Base-by-base conservation (phyloP, 2,888 invertebrate species). In the Protula sp. region DNA sequence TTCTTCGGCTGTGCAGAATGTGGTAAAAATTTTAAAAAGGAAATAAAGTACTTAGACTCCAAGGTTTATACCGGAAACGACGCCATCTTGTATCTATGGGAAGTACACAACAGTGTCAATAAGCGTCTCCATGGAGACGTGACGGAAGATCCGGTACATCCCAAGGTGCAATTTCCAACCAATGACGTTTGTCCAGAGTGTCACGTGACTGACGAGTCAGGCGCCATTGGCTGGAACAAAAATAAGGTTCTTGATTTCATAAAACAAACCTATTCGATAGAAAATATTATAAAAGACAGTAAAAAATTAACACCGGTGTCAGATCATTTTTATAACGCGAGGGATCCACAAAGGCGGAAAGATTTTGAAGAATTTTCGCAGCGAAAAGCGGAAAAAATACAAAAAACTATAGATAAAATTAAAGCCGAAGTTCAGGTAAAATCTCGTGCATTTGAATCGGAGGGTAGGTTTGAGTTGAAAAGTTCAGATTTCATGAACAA, bases 1-100 rank as follows among this genome's bases (percentile, higher is more conserved):
- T 99, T 93, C 84, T 95, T 99, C 81, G 92, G 94, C 2, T 99
- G 99, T 77, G 85, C 87, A 2, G 91, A 92, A 62, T 99, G 98
- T 78, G 86, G 91, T 1, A 81, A 88, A 72, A 94, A 99, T 83
- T 99, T 99, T 78, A 85, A 89, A 77, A 85, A 86, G 62, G 94
- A 94, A 92, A 89, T 94, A 9, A 5, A 50, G 50, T 19, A 50
- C 50, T n/a, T 24, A 5, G 5, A 5, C 24, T 5, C 50, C 50
- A 50, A 9, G 24, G 88, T 91, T 0, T 83, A 84, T 24, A 86
- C 85, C 55, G 86, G 87, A 68, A 87, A 90, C 59, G 89, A 91
- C 62, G 87, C 82, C 26, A 86, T 95, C 0, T 81, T 95, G 45
- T 98, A 94, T 94, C 82, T 98, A 28, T 97, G 97, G 97, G 85